Conservation (phyloP, 2,113 vertebrate species). For the Mastomys coucha region DNA sequence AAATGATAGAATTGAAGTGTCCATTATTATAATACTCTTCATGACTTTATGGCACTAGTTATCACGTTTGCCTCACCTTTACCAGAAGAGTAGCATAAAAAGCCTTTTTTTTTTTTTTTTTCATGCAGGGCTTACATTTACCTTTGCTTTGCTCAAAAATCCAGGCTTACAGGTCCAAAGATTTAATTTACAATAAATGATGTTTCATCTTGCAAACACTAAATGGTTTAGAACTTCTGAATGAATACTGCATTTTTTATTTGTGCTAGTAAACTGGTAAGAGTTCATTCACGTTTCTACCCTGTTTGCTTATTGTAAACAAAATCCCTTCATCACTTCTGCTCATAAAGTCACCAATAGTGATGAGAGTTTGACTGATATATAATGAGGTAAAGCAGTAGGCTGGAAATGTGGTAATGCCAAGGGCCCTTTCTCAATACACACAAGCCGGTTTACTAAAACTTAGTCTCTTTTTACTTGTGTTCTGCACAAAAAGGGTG, state of each 20-base stretch:
- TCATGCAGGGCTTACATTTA: constrained; percentile 2
- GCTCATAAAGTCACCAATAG: not conserved
- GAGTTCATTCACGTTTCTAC: not conserved
- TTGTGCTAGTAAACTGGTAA: not conserved
- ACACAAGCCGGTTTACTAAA: not conserved
- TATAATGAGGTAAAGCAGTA: not conserved
- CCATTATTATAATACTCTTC: not conserved
- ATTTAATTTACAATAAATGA: not conserved
- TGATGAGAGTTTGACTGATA: not conserved
- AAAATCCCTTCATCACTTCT: not conserved
- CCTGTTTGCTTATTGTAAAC: not conserved
- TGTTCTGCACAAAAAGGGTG: not conserved
- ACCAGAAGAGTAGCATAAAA: not conserved
- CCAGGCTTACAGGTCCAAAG: not conserved
- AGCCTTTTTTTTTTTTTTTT: too few relatives aligned
- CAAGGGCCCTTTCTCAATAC: not conserved
- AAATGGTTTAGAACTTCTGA: not conserved
- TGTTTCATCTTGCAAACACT: not conserved
- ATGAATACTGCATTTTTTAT: not conserved
- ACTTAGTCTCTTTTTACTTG: not conserved
- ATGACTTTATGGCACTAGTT: not conserved
- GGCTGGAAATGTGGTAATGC: not conserved
- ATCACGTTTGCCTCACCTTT: not conserved
- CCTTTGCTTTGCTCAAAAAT: not conserved
- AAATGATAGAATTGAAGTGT: not conserved